Evolutionary conservation across 2,797 vertebrate species (phyloP), one percentile per base, ranked within the genome.

Genomic region (Coilia nasus): DNA sequence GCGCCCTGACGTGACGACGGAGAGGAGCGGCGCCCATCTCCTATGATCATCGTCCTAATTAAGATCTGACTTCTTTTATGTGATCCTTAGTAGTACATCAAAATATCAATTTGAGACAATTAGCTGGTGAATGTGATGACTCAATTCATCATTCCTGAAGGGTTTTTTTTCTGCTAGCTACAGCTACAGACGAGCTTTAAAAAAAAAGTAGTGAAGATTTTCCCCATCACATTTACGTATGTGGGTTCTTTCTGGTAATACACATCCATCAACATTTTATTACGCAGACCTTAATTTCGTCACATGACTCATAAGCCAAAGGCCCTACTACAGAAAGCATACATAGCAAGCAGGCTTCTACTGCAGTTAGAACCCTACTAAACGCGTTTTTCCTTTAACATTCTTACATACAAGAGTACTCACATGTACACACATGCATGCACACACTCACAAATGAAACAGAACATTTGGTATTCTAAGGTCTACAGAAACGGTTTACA

Each of bases 101-200:
- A 94, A 93, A 95, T 94, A 93, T 93, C 90, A 91, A 93, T 96
- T 94, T 94, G 90, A 94, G 93, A 93, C 91, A 92, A 95, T 95
- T 94, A 94, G 92, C 88, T 88, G 82, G 85, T 82, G 85, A 90
- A 85, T 28, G 82, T 88, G 88, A 92, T 90, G 89, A 90, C 91
- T 92, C 91, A 87, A 92, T 90, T 92, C 87, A 91, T 90, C 90
- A 88, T 90, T 90, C 91, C 90, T 89, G 91, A 91, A 90, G 90
- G 90, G 89, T 91, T 91, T 88, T 67, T 84, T 86, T 82, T 44
- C 75, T 85, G 86, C 60, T 41, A 31, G 82, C 81, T 35, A 56
- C 81, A 50, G 85, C 31, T 82, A 86, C 75, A 60, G 60, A 86
- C 89, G 85, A 86, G 85, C 35, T 41, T 41, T 41, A 85, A 41